Percentiles rank a stretch among this genome's conserved stretches.
Evolutionary conservation across 1,140 invertebrate genomes (phyloP).

Genomic region (Pinna nobilis): DNA sequence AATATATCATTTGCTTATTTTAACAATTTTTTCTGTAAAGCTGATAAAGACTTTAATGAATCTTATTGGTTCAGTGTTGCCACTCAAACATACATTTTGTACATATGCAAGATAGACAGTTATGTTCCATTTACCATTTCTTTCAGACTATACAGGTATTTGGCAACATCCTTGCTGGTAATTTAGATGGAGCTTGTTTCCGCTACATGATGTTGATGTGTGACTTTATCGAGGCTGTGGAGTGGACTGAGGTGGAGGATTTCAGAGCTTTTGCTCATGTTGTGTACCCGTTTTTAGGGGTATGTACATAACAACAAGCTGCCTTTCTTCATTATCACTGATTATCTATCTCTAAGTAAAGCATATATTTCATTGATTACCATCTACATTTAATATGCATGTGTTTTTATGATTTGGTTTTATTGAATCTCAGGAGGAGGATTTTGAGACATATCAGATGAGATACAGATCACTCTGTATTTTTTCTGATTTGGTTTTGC

Average conservation of each 20-base stretch:
- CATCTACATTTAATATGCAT: too few species aligned
- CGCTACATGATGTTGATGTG: conserved; percentile 68
- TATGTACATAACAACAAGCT: conserved; percentile 51
- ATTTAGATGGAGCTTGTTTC: conserved; percentile 68
- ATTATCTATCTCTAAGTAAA: background rate
- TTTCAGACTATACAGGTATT: conserved; percentile 68
- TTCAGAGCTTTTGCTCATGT: conserved; percentile 68
- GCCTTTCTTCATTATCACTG: background rate
- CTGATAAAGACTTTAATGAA: background rate
- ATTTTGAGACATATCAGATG: too few species aligned
- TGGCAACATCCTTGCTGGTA: conserved; percentile 67
- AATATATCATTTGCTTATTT: too few species aligned
- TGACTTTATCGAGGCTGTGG: conserved; percentile 66
- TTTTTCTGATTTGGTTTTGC: too few species aligned
- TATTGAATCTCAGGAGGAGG: too few species aligned
- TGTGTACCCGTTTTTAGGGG: conserved; percentile 70
- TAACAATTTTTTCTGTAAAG: conserved; percentile 1
- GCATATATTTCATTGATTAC: too few species aligned
- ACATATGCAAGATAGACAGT: background rate
- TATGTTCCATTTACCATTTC: too few species aligned
- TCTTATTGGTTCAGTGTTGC: background rate
- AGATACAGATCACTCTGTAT: too few species aligned
- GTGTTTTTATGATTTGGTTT: too few species aligned
- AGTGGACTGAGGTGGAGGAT: conserved; percentile 71
- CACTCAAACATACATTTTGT: background rate